Evolutionary conservation across 2,888 invertebrate species (phyloP).

Genomic region (Enoplolaimus lenunculus): DNA sequence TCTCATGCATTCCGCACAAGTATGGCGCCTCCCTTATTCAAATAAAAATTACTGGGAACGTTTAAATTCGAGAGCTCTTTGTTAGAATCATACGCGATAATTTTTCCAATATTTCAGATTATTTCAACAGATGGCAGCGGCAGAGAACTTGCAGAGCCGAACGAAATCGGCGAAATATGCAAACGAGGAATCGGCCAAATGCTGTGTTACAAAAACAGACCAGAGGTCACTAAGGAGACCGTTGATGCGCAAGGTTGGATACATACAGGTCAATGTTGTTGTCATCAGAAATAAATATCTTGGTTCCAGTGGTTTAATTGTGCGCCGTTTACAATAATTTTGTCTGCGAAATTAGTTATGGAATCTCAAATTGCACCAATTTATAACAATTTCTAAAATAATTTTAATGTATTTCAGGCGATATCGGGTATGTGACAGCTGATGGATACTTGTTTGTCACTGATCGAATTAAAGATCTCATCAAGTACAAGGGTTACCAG

Average conservation of each 20-base stretch:
- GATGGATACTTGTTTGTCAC: constrained; percentile 63
- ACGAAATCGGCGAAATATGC: background rate
- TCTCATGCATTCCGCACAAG: too few species aligned
- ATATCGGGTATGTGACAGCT: constrained; percentile 63
- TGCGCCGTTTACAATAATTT: too few species aligned
- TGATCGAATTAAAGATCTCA: constrained; percentile 69
- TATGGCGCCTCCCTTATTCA: too few species aligned
- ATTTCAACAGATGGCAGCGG: background rate
- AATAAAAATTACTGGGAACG: background rate
- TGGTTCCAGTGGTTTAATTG: too few species aligned
- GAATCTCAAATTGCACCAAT: too few species aligned
- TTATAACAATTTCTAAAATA: too few species aligned
- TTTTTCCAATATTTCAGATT: background rate
- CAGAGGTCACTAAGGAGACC: background rate
- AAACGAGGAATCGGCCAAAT: background rate
- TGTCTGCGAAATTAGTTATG: too few species aligned
- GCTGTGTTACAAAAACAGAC: constrained; percentile 14
- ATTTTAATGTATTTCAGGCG: constrained; percentile 48
- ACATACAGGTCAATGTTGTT: background rate
- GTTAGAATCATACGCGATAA: background rate
- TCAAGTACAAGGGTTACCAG: constrained; percentile 72
- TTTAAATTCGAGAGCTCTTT: background rate
- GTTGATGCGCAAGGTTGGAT: background rate
- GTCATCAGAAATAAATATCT: too few species aligned
- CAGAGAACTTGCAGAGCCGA: constrained; percentile 6